Base-by-base conservation (phyloP, 1,140 invertebrate genomes). In the Papilio xuthus region DNA sequence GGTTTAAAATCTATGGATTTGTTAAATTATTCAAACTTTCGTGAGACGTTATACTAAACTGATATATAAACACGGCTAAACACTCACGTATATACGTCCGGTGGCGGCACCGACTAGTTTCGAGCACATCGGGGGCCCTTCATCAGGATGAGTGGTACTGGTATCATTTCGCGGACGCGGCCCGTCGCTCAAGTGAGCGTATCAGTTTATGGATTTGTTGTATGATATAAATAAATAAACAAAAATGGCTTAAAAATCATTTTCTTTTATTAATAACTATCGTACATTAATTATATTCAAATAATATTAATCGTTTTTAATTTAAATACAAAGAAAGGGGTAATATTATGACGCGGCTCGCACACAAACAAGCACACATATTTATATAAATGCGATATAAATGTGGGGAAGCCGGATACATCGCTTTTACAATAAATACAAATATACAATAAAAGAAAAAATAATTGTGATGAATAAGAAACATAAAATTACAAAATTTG, bases 251-350 rank as follows among this genome's bases (percentile, higher is more conserved):
- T 92, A 91, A 92, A 92, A 92, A 92, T 91, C 90, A 88, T 81
- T 90, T 92, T n/a, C n/a, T n/a, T 37, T 92, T 92, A 91, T 89
- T 92, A 88, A 88, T 92, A 91, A 91, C 91, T 92, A 92, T 92
- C 84, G 85, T 92, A 92, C 89, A 92, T 91, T 91, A 91, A 89
- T 89, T 83, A 87, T 85, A 84, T 77, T 84, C 84, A 86, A 87
- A 87, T 90, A 89, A 89, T 88, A 87, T 88, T 91, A 90, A 88
- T 86, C 69, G 82, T 84, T 85, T 82, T 82, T 84, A 85, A 86
- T 86, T 63, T 86, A 89, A 88, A 90, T 90, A 90, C 83, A 85
- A 82, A 79, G 80, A 81, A 78, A 78, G 80, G 79, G 79, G 53
- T 76, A 76, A 82, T 84, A 83, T 85, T n/a, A 84, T 85, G 85